Conservation (phyloP, 2,888 invertebrate genomes). For the Pollenia labialis region DNA sequence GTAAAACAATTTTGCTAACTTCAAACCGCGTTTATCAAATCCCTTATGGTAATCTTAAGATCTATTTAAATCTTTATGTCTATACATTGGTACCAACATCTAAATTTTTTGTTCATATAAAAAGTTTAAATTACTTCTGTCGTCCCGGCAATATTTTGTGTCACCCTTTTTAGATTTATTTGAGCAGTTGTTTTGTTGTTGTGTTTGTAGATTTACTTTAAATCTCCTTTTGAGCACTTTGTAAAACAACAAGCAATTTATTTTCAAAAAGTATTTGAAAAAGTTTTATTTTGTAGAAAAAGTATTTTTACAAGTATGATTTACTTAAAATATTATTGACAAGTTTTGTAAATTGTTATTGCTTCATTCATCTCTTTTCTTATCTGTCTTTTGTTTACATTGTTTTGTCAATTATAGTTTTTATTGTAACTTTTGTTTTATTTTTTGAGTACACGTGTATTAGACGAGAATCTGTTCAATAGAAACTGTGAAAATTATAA, state of each 20-base stretch:
- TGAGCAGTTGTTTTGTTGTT: background rate
- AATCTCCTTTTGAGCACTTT: slow-evolving; percentile 11
- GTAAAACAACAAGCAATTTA: background rate
- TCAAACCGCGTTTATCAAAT: no score
- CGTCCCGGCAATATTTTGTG: background rate
- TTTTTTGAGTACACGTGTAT: background rate
- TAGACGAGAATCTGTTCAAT: background rate
- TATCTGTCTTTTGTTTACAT: slow-evolving; percentile 1
- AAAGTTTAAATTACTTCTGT: slow-evolving; percentile 4
- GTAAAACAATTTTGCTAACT: no score
- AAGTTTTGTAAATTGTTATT: slow-evolving; percentile 30
- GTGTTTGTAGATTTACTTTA: slow-evolving; percentile 10
- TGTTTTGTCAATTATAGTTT: slow-evolving; percentile 1
- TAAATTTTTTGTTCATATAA: background rate
- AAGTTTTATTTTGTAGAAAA: background rate
- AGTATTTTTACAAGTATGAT: slow-evolving; percentile 22
- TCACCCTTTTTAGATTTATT: background rate
- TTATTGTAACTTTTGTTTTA: slow-evolving; percentile 3
- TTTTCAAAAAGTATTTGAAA: slow-evolving; percentile 4
- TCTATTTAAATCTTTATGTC: no score
- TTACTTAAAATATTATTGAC: slow-evolving; percentile 44
- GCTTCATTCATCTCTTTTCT: background rate
- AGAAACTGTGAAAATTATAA: no score
- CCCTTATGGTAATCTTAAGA: no score
- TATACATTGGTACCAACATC: background rate